These are phyloP conservation scores for Parazoanthus darwini DNA, from an alignment of 92 coral and sea anemone genomes.

Conservation along the genomic window DNA sequence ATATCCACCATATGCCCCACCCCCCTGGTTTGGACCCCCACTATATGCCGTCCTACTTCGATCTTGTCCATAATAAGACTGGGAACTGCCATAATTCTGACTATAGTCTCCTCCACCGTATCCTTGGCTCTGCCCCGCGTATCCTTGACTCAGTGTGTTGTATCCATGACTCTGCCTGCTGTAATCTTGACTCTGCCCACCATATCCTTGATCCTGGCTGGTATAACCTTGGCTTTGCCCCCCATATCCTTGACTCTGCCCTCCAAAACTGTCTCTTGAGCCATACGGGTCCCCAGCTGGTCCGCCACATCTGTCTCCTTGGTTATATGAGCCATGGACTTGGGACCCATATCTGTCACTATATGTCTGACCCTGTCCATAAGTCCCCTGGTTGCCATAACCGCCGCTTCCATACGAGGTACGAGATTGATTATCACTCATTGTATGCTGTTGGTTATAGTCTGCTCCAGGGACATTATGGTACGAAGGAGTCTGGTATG, in stretches of 20 bases:
- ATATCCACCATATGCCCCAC: too few species aligned
- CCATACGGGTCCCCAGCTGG: background rate
- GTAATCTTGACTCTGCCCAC: background rate
- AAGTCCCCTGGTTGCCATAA: background rate
- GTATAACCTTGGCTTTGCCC: background rate
- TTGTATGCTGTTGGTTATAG: background rate
- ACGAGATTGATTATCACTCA: background rate
- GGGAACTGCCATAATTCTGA: conserved; percentile 20
- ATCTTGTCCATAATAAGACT: conserved; percentile 2
- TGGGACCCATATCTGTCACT: conserved; percentile 6
- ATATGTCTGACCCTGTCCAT: conserved; percentile 30
- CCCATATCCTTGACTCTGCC: background rate
- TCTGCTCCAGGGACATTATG: background rate
- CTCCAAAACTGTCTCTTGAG: conserved; percentile 22
- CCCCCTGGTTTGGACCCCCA: background rate
- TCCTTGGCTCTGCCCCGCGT: background rate
- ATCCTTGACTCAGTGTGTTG: background rate
- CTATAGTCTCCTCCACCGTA: conserved; percentile 5
- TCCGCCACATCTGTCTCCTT: conserved; percentile 15
- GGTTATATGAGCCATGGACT: conserved; percentile 5
- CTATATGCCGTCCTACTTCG: background rate
- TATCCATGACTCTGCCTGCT: background rate
- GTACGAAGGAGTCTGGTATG: background rate
- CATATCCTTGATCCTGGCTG: conserved; percentile 23
- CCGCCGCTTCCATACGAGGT: background rate